Conservation (phyloP, 2,113 vertebrate species). For the Sclerurus mexicanus region DNA sequence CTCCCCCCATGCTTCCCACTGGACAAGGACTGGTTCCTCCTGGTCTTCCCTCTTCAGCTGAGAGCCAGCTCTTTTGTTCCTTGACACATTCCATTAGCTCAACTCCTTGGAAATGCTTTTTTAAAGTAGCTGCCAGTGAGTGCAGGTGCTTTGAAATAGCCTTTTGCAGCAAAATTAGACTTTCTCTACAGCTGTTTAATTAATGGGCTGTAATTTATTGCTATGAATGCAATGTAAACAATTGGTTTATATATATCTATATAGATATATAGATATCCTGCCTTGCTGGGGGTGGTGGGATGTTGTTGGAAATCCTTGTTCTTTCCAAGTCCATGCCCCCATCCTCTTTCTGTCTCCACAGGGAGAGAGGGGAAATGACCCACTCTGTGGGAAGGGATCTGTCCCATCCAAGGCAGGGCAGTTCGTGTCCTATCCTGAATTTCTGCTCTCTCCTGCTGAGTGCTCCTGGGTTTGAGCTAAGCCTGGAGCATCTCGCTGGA, state of each 20-base stretch:
- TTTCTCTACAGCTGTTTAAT: background rate
- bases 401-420: rapidly evolving
- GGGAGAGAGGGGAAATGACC: too few species aligned
- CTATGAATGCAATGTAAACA: background rate
- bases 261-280: background rate
- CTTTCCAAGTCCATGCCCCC: background rate
- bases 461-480: background rate
- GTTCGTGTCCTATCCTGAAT: rapidly evolving
- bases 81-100: background rate
- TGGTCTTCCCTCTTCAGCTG: background rate
- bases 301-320: background rate
- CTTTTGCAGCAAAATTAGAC: background rate
- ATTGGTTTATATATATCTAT: background rate
- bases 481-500: background rate
- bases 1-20: background rate
- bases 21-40: background rate
- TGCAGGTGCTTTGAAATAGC: constrained; percentile 14
- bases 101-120: background rate
- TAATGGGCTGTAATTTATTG: constrained; percentile 26
- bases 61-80: constrained; percentile 27
- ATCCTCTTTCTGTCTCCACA: rapidly evolving
- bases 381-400: background rate
- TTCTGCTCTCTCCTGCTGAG: background rate
- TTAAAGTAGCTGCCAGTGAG: background rate
- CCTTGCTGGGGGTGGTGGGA: rapidly evolving